These are phyloP conservation scores for Thymelicus acteon DNA, from an alignment of 2,888 invertebrate species.

Conservation along the genomic window DNA sequence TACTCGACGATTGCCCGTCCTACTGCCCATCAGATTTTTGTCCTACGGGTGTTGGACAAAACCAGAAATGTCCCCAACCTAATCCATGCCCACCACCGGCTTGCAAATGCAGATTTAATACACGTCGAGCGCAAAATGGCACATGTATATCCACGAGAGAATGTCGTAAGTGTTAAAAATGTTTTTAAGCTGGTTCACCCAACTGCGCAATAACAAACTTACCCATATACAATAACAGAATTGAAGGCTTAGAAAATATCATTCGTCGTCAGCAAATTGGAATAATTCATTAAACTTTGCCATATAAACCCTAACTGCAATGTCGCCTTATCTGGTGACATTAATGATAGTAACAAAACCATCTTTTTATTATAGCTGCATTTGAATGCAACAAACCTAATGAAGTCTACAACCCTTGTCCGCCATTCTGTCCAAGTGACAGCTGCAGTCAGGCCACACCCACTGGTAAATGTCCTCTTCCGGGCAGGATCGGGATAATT, in stretches of 20 bases:
- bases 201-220: too few relatives aligned
- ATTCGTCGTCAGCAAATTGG: too few relatives aligned
- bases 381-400: conserved; percentile 47
- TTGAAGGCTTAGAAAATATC: too few relatives aligned
- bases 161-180: conserved; percentile 50
- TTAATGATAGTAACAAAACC: not conserved
- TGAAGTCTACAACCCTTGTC: conserved; percentile 47
- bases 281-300: too few relatives aligned
- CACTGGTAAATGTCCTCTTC: conserved; percentile 46
- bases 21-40: conserved; percentile 55
- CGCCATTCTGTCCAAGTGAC: conserved; percentile 50
- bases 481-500: conserved; percentile 42
- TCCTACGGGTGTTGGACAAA: conserved; percentile 47
- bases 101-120: conserved; percentile 59
- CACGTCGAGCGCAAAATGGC: conserved; percentile 53
- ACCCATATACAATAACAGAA: too few relatives aligned
- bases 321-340: not conserved
- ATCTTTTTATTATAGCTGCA: conserved; percentile 45
- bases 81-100: conserved; percentile 48
- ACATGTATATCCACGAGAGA: conserved; percentile 52
- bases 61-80: conserved; percentile 45
- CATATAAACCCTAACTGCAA: too few relatives aligned
- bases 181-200: not conserved
- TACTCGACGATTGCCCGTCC: conserved; percentile 49
- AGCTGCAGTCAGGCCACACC: conserved; percentile 48